Evolutionary conservation across 2,113 vertebrate genomes (phyloP), one percentile per base, ranked within the genome.

Genomic region (Tenebrosternarchus preto): DNA sequence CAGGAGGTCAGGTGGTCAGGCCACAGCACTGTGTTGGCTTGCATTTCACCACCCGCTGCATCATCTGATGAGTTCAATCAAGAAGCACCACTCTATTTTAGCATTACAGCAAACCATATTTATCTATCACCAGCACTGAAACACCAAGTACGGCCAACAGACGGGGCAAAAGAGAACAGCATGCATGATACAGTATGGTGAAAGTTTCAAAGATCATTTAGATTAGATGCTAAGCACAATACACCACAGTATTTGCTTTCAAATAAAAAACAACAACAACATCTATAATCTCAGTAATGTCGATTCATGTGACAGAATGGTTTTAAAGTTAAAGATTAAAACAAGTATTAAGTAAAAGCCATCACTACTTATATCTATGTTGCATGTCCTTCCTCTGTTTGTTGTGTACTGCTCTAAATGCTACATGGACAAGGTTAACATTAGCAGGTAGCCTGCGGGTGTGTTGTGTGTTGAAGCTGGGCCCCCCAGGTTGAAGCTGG

Each of bases 391-490:
- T 11, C 63, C 31, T n/a, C 63, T 19, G 29, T 25, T 60, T 17
- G 60, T 11, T 9, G 59, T 16, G 71, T 68, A 68, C 36, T 68
- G 63, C 76, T 67, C 29, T 9, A 25, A 57, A 67, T 31, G 50
- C 24, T 56, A 56, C 1, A 55, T 33, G 25, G 19, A 64, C 0
- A 0, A 5, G n/a, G 25, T 68, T 77, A 57, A 31, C 63, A 68
- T 20, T 77, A 68, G 56, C 56, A 61, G 19, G 17, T 70, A 55
- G 25, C 46, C 22, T 43, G 50, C 64, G 16, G 22, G 19, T 66
- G 17, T 63, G 59, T 43, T 33, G 27, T 19, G 29, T 61, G 15
- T 61, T 19, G 33, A 9, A 60, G 72, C 22, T n/a, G n/a, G n/a
- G n/a, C n/a, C n/a, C n/a, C n/a, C n/a, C n/a, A n/a, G n/a, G n/a